phyloP scores from a whole-genome alignment of 2,797 vertebrate genomes.

The Coranthus polyacanthus region DNA sequence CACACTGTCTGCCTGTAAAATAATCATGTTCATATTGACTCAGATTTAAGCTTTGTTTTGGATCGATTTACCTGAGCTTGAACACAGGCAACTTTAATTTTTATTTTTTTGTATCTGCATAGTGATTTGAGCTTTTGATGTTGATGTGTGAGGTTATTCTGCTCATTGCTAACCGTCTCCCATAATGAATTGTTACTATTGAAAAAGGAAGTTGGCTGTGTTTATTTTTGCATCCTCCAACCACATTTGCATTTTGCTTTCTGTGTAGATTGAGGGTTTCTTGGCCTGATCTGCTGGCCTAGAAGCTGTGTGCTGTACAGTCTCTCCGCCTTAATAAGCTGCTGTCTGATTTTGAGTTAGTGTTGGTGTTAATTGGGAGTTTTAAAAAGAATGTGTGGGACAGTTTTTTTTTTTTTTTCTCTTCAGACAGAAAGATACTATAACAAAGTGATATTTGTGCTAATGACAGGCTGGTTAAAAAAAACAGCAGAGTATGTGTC shows the following conservation, averaged over 20 bases:
- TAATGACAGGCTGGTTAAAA: too few species aligned
- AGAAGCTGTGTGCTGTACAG: constrained; percentile 17
- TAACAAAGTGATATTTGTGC: too few species aligned
- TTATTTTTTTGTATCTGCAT: constrained; percentile 24
- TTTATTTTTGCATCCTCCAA: constrained; percentile 28
- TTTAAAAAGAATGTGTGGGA: constrained; percentile 12
- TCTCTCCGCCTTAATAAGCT: constrained; percentile 17
- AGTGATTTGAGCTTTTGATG: constrained; percentile 32
- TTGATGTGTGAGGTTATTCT: constrained; percentile 15
- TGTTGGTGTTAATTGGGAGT: constrained; percentile 20
- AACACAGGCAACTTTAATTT: constrained; percentile 3
- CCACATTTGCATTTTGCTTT: constrained; percentile 24
- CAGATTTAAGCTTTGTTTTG: constrained; percentile 24
- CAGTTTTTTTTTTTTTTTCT: constrained; percentile 3
- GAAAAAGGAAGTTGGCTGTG: background rate
- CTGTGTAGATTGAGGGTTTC: background rate
- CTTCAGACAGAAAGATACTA: constrained; percentile 1
- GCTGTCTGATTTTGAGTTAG: constrained; percentile 21
- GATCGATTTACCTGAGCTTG: constrained; percentile 13
- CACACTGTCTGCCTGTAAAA: background rate
- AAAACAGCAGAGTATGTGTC: too few species aligned
- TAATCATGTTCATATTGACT: constrained; percentile 4
- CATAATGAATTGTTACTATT: constrained; percentile 26
- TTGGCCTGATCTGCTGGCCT: constrained; percentile 7
- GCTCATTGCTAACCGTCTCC: constrained; percentile 1